phyloP scores from a whole-genome alignment of 2,888 invertebrate species.

The Ecliptopera silaceata region DNA sequence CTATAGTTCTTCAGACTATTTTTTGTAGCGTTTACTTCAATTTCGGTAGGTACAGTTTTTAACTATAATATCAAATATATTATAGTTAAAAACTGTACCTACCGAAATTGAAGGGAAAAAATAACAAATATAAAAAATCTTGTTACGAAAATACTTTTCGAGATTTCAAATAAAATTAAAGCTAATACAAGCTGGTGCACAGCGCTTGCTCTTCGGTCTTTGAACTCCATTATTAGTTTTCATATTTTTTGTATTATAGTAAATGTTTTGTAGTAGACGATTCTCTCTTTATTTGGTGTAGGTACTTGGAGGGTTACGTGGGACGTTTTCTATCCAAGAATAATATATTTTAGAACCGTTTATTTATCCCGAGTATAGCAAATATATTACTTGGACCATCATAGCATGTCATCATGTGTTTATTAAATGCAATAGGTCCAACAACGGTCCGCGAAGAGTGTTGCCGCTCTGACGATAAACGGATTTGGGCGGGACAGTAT shows the following conservation, averaged over 20 bases:
- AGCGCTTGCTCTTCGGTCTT: constrained; percentile 18
- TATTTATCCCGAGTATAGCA: neutral
- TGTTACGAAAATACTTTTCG: constrained; percentile 17
- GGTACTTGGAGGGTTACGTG: neutral
- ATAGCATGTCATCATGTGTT: constrained; percentile 35
- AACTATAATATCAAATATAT: no score
- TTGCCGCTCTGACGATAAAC: constrained; percentile 70
- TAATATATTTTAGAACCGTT: neutral
- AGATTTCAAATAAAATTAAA: constrained; percentile 25
- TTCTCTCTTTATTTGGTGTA: constrained; percentile 2
- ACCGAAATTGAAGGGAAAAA: neutral
- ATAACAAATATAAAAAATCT: constrained; percentile 12
- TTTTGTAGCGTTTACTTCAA: constrained; percentile 5
- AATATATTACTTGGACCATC: constrained; percentile 2
- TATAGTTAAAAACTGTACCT: no score
- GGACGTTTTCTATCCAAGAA: neutral
- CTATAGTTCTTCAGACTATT: neutral
- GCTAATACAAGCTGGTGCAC: constrained; percentile 23
- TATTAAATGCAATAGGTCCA: constrained; percentile 67
- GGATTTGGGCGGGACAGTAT: constrained; percentile 69
- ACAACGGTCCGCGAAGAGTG: constrained; percentile 57
- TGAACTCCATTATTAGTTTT: constrained; percentile 23
- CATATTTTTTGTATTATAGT: constrained; percentile 11
- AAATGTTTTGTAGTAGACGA: constrained; percentile 3
- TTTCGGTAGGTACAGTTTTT: constrained; percentile 8